Conservation (phyloP, 2,113 vertebrate species). For the Cyanoramphus novaezelandiae region DNA sequence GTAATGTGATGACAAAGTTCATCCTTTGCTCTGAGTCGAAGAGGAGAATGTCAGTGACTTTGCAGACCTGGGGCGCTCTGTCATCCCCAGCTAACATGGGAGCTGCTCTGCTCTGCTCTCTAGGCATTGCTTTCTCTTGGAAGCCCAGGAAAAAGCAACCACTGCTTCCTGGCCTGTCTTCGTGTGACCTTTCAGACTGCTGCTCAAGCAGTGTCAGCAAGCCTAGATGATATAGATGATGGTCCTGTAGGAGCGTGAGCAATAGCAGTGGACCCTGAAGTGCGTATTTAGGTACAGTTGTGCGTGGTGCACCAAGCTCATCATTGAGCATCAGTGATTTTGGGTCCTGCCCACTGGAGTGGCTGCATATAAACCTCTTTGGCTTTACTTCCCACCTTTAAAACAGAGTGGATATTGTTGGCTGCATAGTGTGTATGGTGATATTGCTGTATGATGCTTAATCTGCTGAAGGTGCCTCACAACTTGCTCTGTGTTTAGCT, state of each 20-base stretch:
- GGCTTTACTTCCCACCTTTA: not conserved
- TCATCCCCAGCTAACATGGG: not conserved
- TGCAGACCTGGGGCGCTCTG: not conserved
- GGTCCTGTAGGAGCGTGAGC: not conserved
- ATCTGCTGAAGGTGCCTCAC: not conserved
- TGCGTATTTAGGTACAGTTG: rapidly evolving
- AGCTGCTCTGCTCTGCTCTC: not conserved
- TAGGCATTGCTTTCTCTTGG: rapidly evolving
- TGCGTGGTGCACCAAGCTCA: not conserved
- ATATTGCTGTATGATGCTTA: not conserved
- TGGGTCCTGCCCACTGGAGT: not conserved
- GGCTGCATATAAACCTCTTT: not conserved
- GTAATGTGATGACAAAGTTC: conserved; percentile 10
- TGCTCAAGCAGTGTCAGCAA: not conserved
- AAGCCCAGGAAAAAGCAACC: not conserved
- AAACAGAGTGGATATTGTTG: not conserved
- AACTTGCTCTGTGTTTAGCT: not conserved
- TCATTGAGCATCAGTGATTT: rapidly evolving
- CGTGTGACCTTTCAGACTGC: conserved; percentile 4
- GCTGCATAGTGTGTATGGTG: not conserved
- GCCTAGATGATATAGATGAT: rapidly evolving
- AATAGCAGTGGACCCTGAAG: not conserved
- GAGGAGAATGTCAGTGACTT: conserved; percentile 9
- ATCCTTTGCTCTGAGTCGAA: not conserved
- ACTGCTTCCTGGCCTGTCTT: not conserved